Percentiles rank a stretch among this genome's conserved stretches.
Evolutionary conservation across 1,140 invertebrate genomes (phyloP).

Genomic region (Chironomus striatipennis): DNA sequence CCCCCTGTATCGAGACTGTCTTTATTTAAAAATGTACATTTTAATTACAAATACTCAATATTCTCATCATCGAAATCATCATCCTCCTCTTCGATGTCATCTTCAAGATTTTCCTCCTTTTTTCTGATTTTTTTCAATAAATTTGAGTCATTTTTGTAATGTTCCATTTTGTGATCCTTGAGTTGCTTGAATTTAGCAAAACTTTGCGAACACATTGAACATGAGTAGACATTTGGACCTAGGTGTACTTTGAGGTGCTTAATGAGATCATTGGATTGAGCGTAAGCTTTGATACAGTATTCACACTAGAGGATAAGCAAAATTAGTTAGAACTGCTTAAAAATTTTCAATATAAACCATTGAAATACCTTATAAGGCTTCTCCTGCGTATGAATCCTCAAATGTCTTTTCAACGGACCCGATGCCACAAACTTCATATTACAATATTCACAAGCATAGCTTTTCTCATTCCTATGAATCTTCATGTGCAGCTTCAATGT

Average conservation of each 20-base stretch:
- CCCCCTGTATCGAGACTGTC: no score
- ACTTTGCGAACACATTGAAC: not conserved
- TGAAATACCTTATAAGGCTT: not conserved
- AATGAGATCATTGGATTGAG: not conserved
- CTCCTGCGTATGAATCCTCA: not conserved
- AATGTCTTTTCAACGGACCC: not conserved
- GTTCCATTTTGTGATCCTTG: not conserved
- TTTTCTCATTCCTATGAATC: conserved; percentile 44
- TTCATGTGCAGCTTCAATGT: conserved; percentile 56
- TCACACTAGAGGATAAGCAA: not conserved
- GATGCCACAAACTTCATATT: conserved; percentile 34
- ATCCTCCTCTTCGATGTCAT: no score
- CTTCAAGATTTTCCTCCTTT: not conserved
- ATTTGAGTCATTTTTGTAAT: not conserved
- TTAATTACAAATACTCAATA: not conserved
- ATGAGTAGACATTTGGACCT: conserved; percentile 45
- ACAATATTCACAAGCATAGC: conserved; percentile 39
- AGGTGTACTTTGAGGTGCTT: conserved; percentile 25
- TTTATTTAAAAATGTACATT: no score
- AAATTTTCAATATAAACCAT: no score
- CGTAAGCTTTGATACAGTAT: conserved; percentile 3
- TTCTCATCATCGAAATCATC: not conserved
- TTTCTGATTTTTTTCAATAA: not conserved
- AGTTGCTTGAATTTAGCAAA: not conserved
- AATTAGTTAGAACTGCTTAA: no score